phyloP scores from a whole-genome alignment of 2,797 vertebrate genomes.

The Enteromius paludinosus region DNA sequence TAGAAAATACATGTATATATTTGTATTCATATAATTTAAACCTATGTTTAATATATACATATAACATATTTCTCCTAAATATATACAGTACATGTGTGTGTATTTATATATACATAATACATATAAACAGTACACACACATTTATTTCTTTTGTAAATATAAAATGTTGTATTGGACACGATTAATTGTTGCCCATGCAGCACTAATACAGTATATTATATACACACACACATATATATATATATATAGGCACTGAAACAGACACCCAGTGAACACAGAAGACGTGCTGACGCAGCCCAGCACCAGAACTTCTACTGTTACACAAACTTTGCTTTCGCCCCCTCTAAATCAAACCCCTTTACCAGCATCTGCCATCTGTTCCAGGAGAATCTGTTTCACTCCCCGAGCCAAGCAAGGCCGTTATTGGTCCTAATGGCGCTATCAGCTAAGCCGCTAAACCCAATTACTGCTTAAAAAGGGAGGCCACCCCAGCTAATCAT shows the following conservation, averaged over 20 bases:
- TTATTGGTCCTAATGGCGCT: constrained; percentile 89
- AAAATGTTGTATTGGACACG: too few species aligned
- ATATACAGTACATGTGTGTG: too few species aligned
- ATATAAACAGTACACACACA: too few species aligned
- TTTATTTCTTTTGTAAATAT: too few species aligned
- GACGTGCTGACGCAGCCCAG: constrained; percentile 21
- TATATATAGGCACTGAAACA: neutral
- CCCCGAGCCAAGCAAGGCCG: constrained; percentile 83
- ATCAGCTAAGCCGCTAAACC: constrained; percentile 88
- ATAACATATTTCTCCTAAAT: too few species aligned
- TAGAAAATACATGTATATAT: too few species aligned
- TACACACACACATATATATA: neutral
- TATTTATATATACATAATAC: too few species aligned
- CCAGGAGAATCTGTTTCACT: constrained; percentile 86
- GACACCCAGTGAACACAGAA: constrained; percentile 13
- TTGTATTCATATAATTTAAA: too few species aligned
- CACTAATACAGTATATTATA: too few species aligned
- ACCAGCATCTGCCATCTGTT: constrained; percentile 83
- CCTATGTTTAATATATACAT: too few species aligned
- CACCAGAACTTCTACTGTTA: constrained; percentile 77
- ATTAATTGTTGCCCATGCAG: too few species aligned
- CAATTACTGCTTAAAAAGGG: constrained; percentile 88
- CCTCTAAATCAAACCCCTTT: constrained; percentile 77
- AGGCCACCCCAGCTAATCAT: constrained; percentile 88
- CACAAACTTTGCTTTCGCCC: constrained; percentile 85